Evolutionary conservation across 2,797 vertebrate genomes (phyloP), one percentile per base, ranked within the genome.

Genomic region (Pogonophryne albipinna): DNA sequence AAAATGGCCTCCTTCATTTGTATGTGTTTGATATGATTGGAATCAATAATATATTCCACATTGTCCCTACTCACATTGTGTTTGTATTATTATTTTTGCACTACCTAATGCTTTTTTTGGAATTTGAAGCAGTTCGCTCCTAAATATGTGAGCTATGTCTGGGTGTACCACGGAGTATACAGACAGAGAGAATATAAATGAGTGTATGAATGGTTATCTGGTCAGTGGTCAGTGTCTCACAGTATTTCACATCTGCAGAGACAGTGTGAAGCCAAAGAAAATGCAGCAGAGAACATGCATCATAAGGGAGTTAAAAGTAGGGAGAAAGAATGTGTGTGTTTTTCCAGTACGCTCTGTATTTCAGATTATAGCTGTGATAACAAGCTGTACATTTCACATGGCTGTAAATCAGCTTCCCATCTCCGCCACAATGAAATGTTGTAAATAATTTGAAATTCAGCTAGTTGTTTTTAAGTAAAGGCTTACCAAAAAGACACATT

Each of bases 151-250:
- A 60, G 53, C 55, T 59, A 58, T 47, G 57, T 46, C n/a, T 51
- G 47, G 20, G 27, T 5, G 16, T 67, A 41, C n/a, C 51, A n/a
- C 47, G 34, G 63, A 73, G 44, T 41, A 10, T 15, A 53, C 4
- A 8, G 42, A 53, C 4, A 8, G 42, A 52, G 49, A 44, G 68
- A 57, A 56, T 38, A 51, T 44, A 60, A 82, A 63, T 61, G 38
- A 70, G 38, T 52, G 53, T 42, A 57, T 69, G 63, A 51, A 20
- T 58, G 47, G 51, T 59, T 65, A 66, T 66, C 34, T 74, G 70
- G 66, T 70, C 44, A 57, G 38, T 56, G 74, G 61, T 83, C 71
- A 78, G 45, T 10, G 56, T 42, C 51, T 75, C 13, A 47, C 42
- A 55, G 51, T 76, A 71, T 65, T 62, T 79, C 73, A 71, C 38